Conservation (phyloP, 2,888 invertebrate species). For the Leistus spinibarbis region DNA sequence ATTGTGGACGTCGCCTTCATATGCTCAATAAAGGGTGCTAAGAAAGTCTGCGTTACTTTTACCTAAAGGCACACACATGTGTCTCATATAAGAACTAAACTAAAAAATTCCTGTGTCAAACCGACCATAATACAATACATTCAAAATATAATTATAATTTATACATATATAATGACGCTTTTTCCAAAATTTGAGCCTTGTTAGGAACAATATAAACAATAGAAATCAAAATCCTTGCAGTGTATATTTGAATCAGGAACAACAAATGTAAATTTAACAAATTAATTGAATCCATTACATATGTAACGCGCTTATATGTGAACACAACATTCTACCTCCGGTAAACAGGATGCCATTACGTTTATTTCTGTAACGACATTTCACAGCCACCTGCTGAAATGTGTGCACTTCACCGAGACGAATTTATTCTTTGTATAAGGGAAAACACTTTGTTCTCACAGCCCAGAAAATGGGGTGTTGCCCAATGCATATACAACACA, state of each 20-base stretch:
- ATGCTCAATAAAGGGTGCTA: background rate
- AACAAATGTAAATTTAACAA: background rate
- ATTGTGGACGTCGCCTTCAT: conserved; percentile 10
- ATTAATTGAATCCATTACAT: background rate
- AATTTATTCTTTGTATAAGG: conserved; percentile 52
- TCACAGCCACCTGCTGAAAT: conserved; percentile 50
- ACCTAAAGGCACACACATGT: background rate
- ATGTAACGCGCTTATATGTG: background rate
- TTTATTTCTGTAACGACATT: conserved; percentile 46
- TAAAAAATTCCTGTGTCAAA: background rate
- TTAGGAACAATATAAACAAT: background rate
- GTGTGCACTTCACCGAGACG: conserved; percentile 51
- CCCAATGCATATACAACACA: background rate
- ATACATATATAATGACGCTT: too few species aligned
- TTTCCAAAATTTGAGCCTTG: background rate
- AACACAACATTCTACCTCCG: background rate
- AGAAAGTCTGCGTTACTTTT: background rate
- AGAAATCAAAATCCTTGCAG: background rate
- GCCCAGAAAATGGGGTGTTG: conserved; percentile 5
- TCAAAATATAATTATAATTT: background rate
- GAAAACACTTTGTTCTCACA: conserved; percentile 46
- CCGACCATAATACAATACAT: background rate
- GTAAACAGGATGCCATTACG: background rate
- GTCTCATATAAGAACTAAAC: background rate
- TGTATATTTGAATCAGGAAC: background rate